Evolutionary conservation across 2,113 vertebrate species (phyloP), one percentile per base, ranked within the genome.

Genomic region (Rhagologus leucostigma): DNA sequence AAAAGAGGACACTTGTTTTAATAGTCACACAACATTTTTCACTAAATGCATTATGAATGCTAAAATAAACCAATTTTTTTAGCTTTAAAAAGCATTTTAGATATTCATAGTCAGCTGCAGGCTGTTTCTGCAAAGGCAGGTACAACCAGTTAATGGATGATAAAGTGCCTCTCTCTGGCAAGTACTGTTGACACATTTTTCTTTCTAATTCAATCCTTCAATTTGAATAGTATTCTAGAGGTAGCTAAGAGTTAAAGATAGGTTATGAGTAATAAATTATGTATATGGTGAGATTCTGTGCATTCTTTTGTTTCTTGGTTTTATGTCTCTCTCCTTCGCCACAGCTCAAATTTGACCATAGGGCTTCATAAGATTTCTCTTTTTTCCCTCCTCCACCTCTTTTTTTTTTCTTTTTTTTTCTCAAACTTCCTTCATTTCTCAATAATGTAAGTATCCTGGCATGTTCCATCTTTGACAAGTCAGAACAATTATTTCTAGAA

Each of bases 401-500:
- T 11, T 56, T 16, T 75, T 57, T 9, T 9, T 24, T 13, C 7
- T 79, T 22, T 55, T 29, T 69, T 59, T 76, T 22, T 1, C 57
- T 79, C 90, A 86, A 81, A 68, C 81, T 87, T 84, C 35, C 37
- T 88, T 93, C n/a, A 89, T 79, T 97, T 96, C 88, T 91, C 88
- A 96, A 95, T 96, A 93, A 95, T 76, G 64, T 95, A 91, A 87
- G 93, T 75, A 96, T 94, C 55, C 47, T 75, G 78, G 63, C 94
- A 92, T 82, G 68, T 63, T 83, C 84, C 90, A 84, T 97, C 93
- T 98, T 98, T 97, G 96, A 97, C 91, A 97, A 97, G 90, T 96
- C 94, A 97, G 85, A 97, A 94, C 11, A 59, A 97, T 97, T 96
- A 96, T 98, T 97, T 97, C 94, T 95, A 94, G 84, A 96, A 24